Conservation (phyloP, 2,888 invertebrate genomes). For the Neelides folsomi region DNA sequence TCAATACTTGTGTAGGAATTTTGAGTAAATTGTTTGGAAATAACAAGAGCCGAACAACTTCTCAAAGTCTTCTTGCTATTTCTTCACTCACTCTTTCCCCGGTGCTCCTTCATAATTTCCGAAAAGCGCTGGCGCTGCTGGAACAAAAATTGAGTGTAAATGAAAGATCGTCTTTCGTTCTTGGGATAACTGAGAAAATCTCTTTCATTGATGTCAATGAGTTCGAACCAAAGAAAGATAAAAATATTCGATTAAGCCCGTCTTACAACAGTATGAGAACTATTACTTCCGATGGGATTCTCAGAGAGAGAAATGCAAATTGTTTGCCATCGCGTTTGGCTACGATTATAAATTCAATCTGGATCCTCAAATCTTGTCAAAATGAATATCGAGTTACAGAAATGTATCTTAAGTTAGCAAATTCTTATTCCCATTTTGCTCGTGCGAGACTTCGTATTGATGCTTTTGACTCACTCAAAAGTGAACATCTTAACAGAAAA, state of each 20-base stretch:
- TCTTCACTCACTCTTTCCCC: conserved; percentile 26
- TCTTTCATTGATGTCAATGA: conserved; percentile 30
- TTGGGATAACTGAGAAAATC: conserved; percentile 31
- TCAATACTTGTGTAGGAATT: conserved; percentile 28
- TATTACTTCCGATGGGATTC: conserved; percentile 4
- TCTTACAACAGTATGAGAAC: not conserved
- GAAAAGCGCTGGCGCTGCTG: conserved; percentile 28
- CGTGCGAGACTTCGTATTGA: conserved; percentile 29
- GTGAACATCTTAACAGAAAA: conserved; percentile 25
- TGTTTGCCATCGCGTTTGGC: conserved; percentile 22
- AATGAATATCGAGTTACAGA: conserved; percentile 29
- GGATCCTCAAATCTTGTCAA: conserved; percentile 25
- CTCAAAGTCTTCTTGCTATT: conserved; percentile 30
- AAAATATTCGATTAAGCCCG: not conserved
- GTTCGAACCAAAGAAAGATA: conserved; percentile 10
- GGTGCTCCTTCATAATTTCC: conserved; percentile 31
- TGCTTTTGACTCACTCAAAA: conserved; percentile 27
- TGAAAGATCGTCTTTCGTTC: conserved; percentile 31
- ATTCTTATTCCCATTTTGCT: conserved; percentile 31
- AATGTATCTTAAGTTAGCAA: conserved; percentile 29
- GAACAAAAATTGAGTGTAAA: conserved; percentile 29
- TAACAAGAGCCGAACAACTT: conserved; percentile 29
- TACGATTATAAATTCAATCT: conserved; percentile 29
- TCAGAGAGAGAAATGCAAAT: conserved; percentile 8
- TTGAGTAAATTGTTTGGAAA: conserved; percentile 27